Evolutionary conservation across 2,797 vertebrate genomes (phyloP), one percentile per base, ranked within the genome.

Genomic region (Todus mexicanus): DNA sequence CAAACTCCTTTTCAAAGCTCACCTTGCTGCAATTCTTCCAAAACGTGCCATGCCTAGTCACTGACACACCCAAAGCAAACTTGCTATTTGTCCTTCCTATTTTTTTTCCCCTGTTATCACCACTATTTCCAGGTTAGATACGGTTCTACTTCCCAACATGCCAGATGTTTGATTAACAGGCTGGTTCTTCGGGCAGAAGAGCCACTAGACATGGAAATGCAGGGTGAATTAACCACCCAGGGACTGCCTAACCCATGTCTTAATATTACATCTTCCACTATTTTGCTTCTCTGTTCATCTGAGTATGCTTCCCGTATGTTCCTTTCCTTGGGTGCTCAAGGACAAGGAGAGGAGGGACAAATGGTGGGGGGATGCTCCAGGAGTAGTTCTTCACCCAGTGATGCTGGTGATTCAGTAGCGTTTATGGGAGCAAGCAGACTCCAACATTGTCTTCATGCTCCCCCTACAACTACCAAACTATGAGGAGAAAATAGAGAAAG

Each of bases 351-450:
- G 29, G 23, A 73, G 29, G 19, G 22, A 81, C 0, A 5, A 43
- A 59, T 33, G 31, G 43, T 43, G 27, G 2, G 15, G 8, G 9
- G 4, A 35, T 66, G 45, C 11, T 61, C 38, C 0, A 1, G 37
- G 27, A 14, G 7, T 71, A 84, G 38, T 43, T 40, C 31, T 27
- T 80, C 13, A 40, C 19, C 47, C n/a, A 75, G 10, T 2, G 5
- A 4, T 47, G 25, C 18, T 65, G 37, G 8, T 7, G 54, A 15
- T 35, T 84, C 1, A 0, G 18, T 33, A 89, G 35, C 1, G 3
- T 18, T 71, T 20, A 47, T 19, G 35, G 47, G 21, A 80, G 22
- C 25, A 76, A 64, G 22, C 17, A 66, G 68, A 70, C 14, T 29
- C 29, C 20, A 53, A 51, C 16, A 7, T 0, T 59, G 10, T 57